Conservation (phyloP, 2,797 vertebrate genomes). For the Fundulus diaphanus region DNA sequence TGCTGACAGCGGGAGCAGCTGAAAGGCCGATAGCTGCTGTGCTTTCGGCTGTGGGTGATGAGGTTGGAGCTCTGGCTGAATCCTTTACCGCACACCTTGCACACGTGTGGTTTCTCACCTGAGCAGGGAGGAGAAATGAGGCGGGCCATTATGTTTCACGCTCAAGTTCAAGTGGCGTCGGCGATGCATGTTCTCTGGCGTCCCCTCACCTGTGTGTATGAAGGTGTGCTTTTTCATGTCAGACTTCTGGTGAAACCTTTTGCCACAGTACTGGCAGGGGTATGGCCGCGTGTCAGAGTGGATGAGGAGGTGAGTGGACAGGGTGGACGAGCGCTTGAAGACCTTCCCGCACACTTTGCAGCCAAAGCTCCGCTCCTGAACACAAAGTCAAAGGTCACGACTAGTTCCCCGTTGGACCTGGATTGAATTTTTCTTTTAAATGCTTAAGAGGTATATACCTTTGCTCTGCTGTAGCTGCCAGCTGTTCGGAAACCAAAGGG, state of each 20-base stretch:
- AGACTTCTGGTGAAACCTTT: conserved; percentile 83
- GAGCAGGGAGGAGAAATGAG: neutral
- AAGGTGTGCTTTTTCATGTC: conserved; percentile 89
- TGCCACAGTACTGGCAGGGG: conserved; percentile 78
- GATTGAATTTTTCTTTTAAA: too few species aligned
- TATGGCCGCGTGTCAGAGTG: conserved; percentile 79
- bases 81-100: conserved; percentile 84
- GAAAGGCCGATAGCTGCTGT: conserved; percentile 79
- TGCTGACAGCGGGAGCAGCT: conserved; percentile 72
- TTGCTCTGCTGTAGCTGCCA: conserved; percentile 47
- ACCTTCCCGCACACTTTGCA: conserved; percentile 78
- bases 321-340: conserved; percentile 78
- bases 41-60: conserved; percentile 86
- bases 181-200: too few species aligned
- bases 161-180: neutral
- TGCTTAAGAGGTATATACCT: conserved; percentile 45
- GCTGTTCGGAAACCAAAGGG: conserved; percentile 50
- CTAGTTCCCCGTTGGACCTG: neutral
- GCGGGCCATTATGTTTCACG: neutral
- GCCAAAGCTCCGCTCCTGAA: conserved; percentile 74
- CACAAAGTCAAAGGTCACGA: neutral
- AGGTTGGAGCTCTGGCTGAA: conserved; percentile 89
- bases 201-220: conserved; percentile 82
- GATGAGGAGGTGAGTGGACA: conserved; percentile 81
- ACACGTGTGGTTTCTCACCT: conserved; percentile 87